Conservation (phyloP, 2,113 vertebrate genomes). For the Microcebus ravelobensis region DNA sequence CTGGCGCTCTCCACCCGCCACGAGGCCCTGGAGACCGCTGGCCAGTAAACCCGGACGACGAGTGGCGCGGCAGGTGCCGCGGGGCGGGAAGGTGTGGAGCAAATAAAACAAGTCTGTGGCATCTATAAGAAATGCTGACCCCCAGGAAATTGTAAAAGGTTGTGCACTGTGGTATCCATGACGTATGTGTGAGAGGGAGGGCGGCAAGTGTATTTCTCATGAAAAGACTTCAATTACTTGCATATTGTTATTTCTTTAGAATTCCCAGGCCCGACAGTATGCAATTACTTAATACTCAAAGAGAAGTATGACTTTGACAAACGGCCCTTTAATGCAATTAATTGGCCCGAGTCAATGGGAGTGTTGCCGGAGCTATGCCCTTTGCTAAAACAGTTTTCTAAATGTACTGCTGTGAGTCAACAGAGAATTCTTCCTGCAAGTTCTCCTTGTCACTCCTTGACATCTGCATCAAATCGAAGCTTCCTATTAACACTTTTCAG, state of each 20-base stretch:
- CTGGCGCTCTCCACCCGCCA: conserved; percentile 74
- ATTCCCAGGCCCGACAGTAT: conserved; percentile 30
- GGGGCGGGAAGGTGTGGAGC: conserved; percentile 68
- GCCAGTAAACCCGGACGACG: conserved; percentile 69
- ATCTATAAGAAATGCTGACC: conserved; percentile 65
- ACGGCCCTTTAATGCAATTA: conserved; percentile 53
- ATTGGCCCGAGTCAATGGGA: conserved; percentile 60
- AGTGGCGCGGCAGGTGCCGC: conserved; percentile 72
- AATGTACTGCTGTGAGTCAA: conserved; percentile 53
- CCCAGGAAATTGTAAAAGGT: conserved; percentile 60
- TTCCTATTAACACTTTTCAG: conserved; percentile 52
- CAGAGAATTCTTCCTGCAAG: not conserved
- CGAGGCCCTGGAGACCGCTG: conserved; percentile 48
- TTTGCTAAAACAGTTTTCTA: conserved; percentile 69
- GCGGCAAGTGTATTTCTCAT: conserved; percentile 62
- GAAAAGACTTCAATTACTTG: conserved; percentile 69
- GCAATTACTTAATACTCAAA: conserved; percentile 55
- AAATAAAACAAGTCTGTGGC: conserved; percentile 72
- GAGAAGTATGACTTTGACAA: conserved; percentile 62
- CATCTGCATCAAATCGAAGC: conserved; percentile 64
- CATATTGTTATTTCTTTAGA: conserved; percentile 67
- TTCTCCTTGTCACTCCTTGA: conserved; percentile 51
- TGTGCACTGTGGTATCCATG: conserved; percentile 53
- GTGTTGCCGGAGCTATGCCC: conserved; percentile 50
- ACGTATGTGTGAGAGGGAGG: conserved; percentile 69